Conservation (phyloP, 2,113 vertebrate genomes). For the Gymnocephalus cernua region DNA sequence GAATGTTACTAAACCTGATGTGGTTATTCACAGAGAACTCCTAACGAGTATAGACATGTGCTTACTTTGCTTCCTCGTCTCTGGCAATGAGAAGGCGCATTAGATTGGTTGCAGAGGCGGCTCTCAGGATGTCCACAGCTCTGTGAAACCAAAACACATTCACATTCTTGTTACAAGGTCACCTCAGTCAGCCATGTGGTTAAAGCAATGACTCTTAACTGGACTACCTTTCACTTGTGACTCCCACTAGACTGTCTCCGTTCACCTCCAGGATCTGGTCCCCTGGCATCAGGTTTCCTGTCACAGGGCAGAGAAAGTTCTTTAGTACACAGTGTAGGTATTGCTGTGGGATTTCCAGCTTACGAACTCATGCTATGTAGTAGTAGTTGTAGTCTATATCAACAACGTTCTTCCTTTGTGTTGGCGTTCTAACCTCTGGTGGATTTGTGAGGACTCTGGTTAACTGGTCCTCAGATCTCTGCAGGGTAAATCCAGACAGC, state of each 20-base stretch:
- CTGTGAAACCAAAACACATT: conserved; percentile 70
- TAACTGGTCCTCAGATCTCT: too few species aligned
- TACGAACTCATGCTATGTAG: too few species aligned
- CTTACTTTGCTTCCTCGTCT: conserved; percentile 91
- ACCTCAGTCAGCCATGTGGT: not conserved
- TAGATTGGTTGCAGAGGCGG: conserved; percentile 89
- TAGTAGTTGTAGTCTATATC: too few species aligned
- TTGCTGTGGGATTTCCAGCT: too few species aligned
- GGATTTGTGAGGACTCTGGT: too few species aligned
- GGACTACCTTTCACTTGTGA: conserved; percentile 90
- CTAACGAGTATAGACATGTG: not conserved
- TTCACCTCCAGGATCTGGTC: conserved; percentile 96
- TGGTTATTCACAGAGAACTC: too few species aligned
- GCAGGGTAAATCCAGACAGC: too few species aligned
- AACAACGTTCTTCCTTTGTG: too few species aligned
- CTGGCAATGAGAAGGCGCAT: conserved; percentile 92
- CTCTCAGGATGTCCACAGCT: conserved; percentile 91
- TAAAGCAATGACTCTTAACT: not conserved
- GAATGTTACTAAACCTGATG: too few species aligned
- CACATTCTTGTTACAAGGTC: not conserved
- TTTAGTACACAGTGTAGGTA: not conserved
- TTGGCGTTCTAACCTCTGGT: too few species aligned
- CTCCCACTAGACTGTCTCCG: conserved; percentile 89
- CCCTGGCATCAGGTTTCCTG: conserved; percentile 90
- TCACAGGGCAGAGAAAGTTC: conserved; percentile 14